A percentile compares a stretch with the other conserved stretches of the same genome.
Evolutionary conservation across 2,888 invertebrate species (phyloP).

Genomic region (Phlogophora meticulosa): DNA sequence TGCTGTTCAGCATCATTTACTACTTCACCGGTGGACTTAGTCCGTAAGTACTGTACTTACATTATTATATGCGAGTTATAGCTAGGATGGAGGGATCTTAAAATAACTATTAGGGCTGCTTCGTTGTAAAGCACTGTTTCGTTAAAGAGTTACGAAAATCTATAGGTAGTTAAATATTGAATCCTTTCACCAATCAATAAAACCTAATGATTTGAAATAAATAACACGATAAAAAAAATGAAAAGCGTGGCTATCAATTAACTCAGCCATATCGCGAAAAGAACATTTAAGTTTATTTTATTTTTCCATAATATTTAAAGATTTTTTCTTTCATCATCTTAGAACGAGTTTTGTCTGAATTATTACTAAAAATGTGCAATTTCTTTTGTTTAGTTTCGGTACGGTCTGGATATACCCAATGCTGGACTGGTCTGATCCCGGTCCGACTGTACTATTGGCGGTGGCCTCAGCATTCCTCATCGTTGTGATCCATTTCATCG

Average conservation of each 20-base stretch:
- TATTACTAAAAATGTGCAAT: not conserved
- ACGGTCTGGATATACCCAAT: conserved; percentile 93
- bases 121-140: too few species aligned
- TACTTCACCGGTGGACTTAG: conserved; percentile 93
- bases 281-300: too few species aligned
- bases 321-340: not conserved
- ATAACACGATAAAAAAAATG: too few species aligned
- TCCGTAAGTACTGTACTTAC: conserved; percentile 83
- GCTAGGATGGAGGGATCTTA: not conserved
- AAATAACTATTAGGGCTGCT: not conserved
- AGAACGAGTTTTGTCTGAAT: not conserved
- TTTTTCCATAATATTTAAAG: not conserved
- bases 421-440: conserved; percentile 94
- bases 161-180: too few species aligned
- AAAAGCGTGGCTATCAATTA: too few species aligned
- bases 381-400: conserved; percentile 88
- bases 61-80: not conserved
- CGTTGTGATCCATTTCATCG: conserved; percentile 91
- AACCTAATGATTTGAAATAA: too few species aligned
- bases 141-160: too few species aligned
- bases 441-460: conserved; percentile 90
- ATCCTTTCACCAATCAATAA: too few species aligned
- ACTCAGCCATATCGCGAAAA: too few species aligned
- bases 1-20: conserved; percentile 93
- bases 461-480: conserved; percentile 91